Evolutionary conservation across 2,888 invertebrate genomes (phyloP).

Genomic region (Drosophila sordidula): DNA sequence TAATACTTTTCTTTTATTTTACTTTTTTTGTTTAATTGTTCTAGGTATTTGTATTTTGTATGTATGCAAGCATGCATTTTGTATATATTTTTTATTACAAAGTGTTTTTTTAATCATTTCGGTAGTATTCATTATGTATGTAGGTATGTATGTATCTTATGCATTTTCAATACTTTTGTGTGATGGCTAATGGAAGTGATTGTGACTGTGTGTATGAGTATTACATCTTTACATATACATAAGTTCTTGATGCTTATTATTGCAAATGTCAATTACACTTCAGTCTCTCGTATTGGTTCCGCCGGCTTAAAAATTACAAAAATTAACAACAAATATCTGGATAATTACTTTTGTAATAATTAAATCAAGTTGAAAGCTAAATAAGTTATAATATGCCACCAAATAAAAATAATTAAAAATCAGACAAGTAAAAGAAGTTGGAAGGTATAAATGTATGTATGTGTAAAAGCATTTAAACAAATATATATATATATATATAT

Average conservation of each 20-base stretch:
- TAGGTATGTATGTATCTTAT: background rate
- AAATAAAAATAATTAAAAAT: slow-evolving; percentile 36
- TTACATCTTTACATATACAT: slow-evolving; percentile 48
- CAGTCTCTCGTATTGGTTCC: slow-evolving; percentile 91
- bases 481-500: background rate
- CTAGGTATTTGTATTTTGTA: background rate
- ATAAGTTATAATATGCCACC: slow-evolving; percentile 29
- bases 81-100: background rate
- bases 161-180: background rate
- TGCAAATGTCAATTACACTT: slow-evolving; percentile 87
- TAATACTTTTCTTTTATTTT: background rate
- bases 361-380: slow-evolving; percentile 48
- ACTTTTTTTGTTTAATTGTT: background rate
- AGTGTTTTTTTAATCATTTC: background rate
- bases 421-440: slow-evolving; percentile 10
- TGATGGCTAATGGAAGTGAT: background rate
- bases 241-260: slow-evolving; percentile 57
- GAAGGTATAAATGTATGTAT: slow-evolving; percentile 1
- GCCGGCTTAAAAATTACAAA: slow-evolving; percentile 88
- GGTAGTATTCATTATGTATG: background rate
- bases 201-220: slow-evolving; percentile 29
- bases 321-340: slow-evolving; percentile 84
- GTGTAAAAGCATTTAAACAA: slow-evolving; percentile 1
- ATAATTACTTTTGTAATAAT: slow-evolving; percentile 75
- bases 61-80: background rate